Percentiles rank a stretch among this genome's conserved stretches.
phyloP scores from a whole-genome alignment of 2,888 invertebrate genomes.

The Acrobasis suavella region DNA sequence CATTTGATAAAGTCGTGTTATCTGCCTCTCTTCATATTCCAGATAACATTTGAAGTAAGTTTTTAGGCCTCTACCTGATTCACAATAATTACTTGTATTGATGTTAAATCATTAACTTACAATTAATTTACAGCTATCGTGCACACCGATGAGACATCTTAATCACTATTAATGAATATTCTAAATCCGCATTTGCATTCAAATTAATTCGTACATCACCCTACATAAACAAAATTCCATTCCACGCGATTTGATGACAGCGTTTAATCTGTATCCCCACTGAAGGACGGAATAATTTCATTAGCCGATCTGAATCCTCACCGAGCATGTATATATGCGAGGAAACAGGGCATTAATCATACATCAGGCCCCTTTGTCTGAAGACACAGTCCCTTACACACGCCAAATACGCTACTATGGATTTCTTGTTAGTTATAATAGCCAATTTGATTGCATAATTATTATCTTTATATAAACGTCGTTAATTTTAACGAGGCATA shows the following conservation, averaged over 20 bases:
- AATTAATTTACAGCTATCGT: neutral
- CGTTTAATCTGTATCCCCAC: slow-evolving; percentile 64
- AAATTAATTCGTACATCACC: slow-evolving; percentile 54
- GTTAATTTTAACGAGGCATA: too few relatives aligned
- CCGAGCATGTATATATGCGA: slow-evolving; percentile 15
- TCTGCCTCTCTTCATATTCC: too few relatives aligned
- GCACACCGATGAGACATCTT: slow-evolving; percentile 7
- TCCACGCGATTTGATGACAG: slow-evolving; percentile 54
- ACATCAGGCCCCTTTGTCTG: slow-evolving; percentile 70
- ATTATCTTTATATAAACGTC: too few relatives aligned
- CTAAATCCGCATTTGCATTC: slow-evolving; percentile 30
- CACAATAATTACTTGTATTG: too few relatives aligned
- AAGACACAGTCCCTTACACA: slow-evolving; percentile 43
- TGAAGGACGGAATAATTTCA: slow-evolving; percentile 67
- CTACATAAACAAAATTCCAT: slow-evolving; percentile 49
- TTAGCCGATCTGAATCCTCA: slow-evolving; percentile 57
- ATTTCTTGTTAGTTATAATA: slow-evolving; percentile 27
- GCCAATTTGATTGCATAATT: neutral
- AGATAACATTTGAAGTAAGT: too few relatives aligned
- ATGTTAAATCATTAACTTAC: too few relatives aligned
- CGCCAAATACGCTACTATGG: slow-evolving; percentile 37
- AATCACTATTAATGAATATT: slow-evolving; percentile 22
- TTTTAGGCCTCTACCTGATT: too few relatives aligned
- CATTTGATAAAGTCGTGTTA: too few relatives aligned
- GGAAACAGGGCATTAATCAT: slow-evolving; percentile 69